Conservation (phyloP, 2,113 vertebrate genomes). For the Pogona vitticeps region DNA sequence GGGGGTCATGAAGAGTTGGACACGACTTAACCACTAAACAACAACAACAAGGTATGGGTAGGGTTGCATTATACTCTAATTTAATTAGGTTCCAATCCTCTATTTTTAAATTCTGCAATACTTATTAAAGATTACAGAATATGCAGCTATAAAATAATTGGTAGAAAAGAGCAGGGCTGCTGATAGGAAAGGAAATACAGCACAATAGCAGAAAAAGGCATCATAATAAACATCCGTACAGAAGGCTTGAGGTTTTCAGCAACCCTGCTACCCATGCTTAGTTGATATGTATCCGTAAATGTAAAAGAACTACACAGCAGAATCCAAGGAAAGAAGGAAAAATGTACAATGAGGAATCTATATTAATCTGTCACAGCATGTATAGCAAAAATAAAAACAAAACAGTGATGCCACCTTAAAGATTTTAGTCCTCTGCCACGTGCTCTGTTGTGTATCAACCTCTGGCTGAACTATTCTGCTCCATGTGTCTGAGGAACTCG, state of each 20-base stretch:
- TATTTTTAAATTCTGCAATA: neutral
- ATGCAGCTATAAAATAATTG: too few species aligned
- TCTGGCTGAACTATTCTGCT: too few species aligned
- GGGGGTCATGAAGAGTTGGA: too few species aligned
- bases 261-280: neutral
- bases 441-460: too few species aligned
- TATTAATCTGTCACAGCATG: too few species aligned
- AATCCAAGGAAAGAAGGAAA: neutral
- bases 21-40: too few species aligned
- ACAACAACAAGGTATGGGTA: too few species aligned
- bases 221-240: neutral
- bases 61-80: too few species aligned
- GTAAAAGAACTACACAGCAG: conserved; percentile 6
- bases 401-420: too few species aligned
- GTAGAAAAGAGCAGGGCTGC: neutral
- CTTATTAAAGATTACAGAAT: neutral
- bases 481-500: too few species aligned
- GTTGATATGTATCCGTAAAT: neutral
- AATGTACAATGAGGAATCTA: neutral
- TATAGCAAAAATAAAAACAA: too few species aligned
- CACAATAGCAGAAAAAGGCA: accelerated
- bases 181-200: accelerated
- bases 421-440: too few species aligned
- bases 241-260: neutral
- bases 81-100: neutral